Evolutionary conservation across 2,113 vertebrate genomes (phyloP).

Genomic region (Natator depressus): DNA sequence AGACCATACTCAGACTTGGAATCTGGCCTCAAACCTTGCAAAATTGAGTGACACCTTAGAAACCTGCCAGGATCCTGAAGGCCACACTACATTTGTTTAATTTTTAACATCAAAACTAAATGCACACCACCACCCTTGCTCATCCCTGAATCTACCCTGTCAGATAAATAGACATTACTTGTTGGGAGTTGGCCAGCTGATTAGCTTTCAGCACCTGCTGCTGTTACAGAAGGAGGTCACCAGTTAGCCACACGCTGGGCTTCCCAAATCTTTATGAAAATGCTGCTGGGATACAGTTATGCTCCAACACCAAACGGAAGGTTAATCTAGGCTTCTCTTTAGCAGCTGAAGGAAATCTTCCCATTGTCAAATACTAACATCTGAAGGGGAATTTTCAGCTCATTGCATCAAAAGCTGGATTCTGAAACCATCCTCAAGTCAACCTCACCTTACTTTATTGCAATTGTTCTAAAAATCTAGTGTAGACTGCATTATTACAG

Average conservation of each 20-base stretch:
- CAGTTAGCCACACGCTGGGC: not conserved
- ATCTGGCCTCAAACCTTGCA: not conserved
- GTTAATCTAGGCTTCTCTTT: not conserved
- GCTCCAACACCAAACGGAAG: not conserved
- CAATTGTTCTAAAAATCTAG: not conserved
- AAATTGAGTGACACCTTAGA: not conserved
- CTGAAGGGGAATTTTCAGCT: not conserved
- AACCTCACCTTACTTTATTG: not conserved
- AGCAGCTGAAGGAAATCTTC: not conserved
- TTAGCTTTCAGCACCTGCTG: not conserved
- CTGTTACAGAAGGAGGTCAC: not conserved
- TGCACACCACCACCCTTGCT: not conserved
- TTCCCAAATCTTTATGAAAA: not conserved
- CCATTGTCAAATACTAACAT: not conserved
- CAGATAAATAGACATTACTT: not conserved
- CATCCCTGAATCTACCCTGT: not conserved
- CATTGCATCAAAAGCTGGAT: not conserved
- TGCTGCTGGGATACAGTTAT: not conserved
- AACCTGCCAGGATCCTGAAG: not conserved
- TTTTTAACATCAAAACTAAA: not conserved
- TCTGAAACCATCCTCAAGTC: not conserved
- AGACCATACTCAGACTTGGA: not conserved
- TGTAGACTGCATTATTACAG: accelerated
- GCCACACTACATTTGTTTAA: not conserved
- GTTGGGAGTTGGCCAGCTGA: not conserved